Evolutionary conservation across 2,113 vertebrate species (phyloP).

Genomic region (Poecile atricapillus): DNA sequence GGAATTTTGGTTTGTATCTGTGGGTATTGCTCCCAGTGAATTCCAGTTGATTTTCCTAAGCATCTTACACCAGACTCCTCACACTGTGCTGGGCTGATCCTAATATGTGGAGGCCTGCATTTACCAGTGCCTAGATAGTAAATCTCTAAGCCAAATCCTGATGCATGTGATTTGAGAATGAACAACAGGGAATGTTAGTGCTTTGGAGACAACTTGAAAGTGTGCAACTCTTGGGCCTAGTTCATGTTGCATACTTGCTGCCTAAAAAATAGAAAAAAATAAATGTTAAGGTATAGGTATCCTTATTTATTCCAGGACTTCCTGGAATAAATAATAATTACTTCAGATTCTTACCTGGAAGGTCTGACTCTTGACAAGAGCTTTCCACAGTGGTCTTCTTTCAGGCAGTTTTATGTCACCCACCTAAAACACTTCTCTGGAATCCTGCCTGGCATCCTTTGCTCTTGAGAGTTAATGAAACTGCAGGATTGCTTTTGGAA

Average conservation of each 20-base stretch:
- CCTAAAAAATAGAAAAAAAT: not conserved
- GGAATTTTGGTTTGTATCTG: not conserved
- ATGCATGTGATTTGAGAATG: not conserved
- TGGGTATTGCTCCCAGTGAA: not conserved
- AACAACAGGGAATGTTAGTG: not conserved
- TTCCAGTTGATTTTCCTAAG: not conserved
- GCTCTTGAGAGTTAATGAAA: not conserved
- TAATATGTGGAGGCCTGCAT: not conserved
- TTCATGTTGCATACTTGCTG: not conserved
- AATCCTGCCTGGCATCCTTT: not conserved
- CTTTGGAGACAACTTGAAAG: not conserved
- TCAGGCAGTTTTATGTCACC: not conserved
- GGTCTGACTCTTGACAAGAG: not conserved
- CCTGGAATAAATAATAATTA: not conserved
- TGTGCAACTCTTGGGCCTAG: not conserved
- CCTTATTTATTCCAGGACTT: not conserved
- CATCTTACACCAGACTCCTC: not conserved
- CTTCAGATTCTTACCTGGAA: not conserved
- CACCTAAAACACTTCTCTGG: not conserved
- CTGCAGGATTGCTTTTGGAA: not conserved
- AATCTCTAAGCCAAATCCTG: not conserved
- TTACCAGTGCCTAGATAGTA: not conserved
- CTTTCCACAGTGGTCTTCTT: not conserved
- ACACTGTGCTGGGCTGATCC: not conserved
- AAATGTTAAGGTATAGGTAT: not conserved